phyloP scores from a whole-genome alignment of 2,797 vertebrate genomes.

The Garrulus glandarius region DNA sequence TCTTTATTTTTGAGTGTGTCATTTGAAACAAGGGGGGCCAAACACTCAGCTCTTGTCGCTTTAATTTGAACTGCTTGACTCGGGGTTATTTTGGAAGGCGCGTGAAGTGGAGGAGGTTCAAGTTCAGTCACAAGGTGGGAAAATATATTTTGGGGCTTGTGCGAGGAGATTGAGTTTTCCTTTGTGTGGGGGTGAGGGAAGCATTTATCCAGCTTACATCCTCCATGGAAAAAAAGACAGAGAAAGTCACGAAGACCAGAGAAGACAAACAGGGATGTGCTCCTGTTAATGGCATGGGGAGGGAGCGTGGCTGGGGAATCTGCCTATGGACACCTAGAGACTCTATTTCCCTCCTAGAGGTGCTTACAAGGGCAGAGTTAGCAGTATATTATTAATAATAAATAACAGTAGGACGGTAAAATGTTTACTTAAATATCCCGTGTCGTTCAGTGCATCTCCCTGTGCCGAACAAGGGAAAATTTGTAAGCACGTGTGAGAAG shows the following conservation, averaged over 20 bases:
- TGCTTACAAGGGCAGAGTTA: slow-evolving; percentile 58
- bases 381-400: slow-evolving; percentile 54
- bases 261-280: neutral
- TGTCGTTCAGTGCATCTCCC: neutral
- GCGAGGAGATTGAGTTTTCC: neutral
- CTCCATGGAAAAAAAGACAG: neutral
- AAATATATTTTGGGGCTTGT: neutral
- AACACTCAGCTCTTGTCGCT: neutral
- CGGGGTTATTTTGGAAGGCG: neutral
- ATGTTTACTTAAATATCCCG: slow-evolving; percentile 19
- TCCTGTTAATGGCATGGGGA: rapidly evolving
- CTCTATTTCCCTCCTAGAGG: neutral
- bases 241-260: neutral
- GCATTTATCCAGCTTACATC: neutral
- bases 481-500: neutral
- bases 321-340: slow-evolving; percentile 27
- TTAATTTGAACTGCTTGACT: neutral
- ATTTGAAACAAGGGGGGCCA: neutral
- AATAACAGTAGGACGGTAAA: neutral
- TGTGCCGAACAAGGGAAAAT: neutral
- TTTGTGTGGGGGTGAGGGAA: neutral
- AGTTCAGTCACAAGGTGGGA: neutral
- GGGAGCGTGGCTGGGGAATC: neutral
- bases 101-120: neutral
- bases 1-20: neutral